Conservation (phyloP, 2,113 vertebrate species). For the Prunella himalayana region DNA sequence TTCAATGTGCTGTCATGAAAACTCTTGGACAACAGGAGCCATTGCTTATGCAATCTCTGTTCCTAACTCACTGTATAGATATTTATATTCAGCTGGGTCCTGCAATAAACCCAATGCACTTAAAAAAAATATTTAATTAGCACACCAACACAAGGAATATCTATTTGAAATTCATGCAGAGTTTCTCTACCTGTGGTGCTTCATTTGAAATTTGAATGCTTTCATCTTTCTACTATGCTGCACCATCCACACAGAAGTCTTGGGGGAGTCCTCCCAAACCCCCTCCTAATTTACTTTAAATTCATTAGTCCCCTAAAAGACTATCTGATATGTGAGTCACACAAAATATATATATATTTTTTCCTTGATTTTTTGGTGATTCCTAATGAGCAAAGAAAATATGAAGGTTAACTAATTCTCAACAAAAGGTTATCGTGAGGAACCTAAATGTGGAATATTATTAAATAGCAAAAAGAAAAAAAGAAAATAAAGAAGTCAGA, state of each 20-base stretch:
- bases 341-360: not conserved
- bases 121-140: not conserved
- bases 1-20: not conserved
- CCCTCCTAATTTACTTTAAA: not conserved
- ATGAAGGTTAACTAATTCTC: not conserved
- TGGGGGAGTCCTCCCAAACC: not conserved
- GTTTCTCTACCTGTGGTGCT: not conserved
- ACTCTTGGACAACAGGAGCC: not conserved
- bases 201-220: not conserved
- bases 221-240: conserved; percentile 13
- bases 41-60: not conserved
- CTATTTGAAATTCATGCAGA: conserved; percentile 30
- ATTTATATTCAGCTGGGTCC: not conserved
- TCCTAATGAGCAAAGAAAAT: not conserved
- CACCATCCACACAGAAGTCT: not conserved
- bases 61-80: not conserved
- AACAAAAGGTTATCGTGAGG: not conserved
- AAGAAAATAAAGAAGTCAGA: not conserved
- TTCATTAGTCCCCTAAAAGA: not conserved
- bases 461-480: not conserved
- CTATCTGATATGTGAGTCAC: not conserved
- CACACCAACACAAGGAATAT: not conserved
- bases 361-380: not conserved
- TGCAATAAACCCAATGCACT: not conserved
- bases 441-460: not conserved